Conservation (phyloP, 2,113 vertebrate species). For the Colaptes auratus region DNA sequence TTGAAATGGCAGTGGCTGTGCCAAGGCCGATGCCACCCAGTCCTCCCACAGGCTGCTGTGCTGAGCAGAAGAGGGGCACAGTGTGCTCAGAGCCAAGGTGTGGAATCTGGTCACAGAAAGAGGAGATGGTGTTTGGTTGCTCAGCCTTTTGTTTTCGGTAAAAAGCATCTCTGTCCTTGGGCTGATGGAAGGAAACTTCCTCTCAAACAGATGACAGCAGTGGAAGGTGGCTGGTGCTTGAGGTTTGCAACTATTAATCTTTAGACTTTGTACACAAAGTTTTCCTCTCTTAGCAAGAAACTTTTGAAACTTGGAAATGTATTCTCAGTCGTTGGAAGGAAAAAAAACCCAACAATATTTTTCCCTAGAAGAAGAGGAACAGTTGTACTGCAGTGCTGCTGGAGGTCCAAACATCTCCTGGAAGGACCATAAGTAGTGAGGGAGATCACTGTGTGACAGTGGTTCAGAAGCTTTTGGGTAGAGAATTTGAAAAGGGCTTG, state of each 20-base stretch:
- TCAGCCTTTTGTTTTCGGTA: not conserved
- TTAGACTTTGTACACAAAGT: not conserved
- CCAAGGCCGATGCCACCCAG: not conserved
- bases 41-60: not conserved
- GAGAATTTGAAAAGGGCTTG: not conserved
- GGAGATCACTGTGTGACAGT: not conserved
- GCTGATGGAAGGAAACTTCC: not conserved
- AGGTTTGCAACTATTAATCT: not conserved
- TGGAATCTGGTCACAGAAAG: not conserved
- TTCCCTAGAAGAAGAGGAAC: not conserved
- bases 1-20: not conserved
- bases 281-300: not conserved
- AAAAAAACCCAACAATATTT: not conserved
- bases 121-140: not conserved
- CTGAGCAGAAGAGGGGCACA: not conserved
- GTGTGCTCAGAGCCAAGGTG: not conserved
- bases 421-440: not conserved
- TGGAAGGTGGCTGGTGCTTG: not conserved
- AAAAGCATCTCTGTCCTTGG: not conserved
- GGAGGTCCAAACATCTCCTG: not conserved
- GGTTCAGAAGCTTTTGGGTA: not conserved
- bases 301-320: not conserved
- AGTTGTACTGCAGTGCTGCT: not conserved
- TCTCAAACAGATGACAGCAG: fast-evolving
- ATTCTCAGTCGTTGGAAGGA: not conserved